Percentiles rank a stretch among this genome's conserved stretches.
Conservation (phyloP, 1,140 invertebrate genomes). For the Conopomorpha cramerella region DNA sequence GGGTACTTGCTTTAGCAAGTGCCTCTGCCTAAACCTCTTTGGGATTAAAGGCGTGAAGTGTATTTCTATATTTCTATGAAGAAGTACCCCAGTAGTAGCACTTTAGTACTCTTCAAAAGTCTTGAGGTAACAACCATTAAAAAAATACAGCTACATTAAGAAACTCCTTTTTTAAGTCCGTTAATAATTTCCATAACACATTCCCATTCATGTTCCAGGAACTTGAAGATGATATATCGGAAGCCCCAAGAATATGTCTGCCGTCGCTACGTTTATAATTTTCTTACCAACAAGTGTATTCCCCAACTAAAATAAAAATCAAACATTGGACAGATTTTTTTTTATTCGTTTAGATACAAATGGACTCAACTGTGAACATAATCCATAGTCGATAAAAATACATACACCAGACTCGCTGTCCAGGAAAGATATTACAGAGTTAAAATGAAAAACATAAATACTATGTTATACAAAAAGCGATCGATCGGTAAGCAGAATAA, state of each 20-base stretch:
- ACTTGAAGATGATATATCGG: slow-evolving; percentile 1
- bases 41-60: no score
- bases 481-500: slow-evolving; percentile 25
- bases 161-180: neutral
- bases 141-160: neutral
- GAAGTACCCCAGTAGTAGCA: no score
- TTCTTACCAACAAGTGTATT: slow-evolving; percentile 4
- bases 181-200: no score
- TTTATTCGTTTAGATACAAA: slow-evolving; percentile 49
- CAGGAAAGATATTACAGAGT: slow-evolving; percentile 15
- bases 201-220: neutral
- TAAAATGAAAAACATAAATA: slow-evolving; percentile 53
- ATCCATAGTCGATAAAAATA: slow-evolving; percentile 10
- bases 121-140: no score
- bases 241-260: slow-evolving; percentile 8
- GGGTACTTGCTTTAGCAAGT: no score
- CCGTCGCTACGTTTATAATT: slow-evolving; percentile 13
- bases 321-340: slow-evolving; percentile 53
- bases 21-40: no score
- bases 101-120: no score
- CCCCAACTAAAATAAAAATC: slow-evolving; percentile 17
- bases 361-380: slow-evolving; percentile 34
- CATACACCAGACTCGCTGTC: slow-evolving; percentile 6
- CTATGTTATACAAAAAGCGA: slow-evolving; percentile 54
- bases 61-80: no score